Base-by-base conservation (phyloP, 2,797 vertebrate genomes). In the Mus spretus region DNA sequence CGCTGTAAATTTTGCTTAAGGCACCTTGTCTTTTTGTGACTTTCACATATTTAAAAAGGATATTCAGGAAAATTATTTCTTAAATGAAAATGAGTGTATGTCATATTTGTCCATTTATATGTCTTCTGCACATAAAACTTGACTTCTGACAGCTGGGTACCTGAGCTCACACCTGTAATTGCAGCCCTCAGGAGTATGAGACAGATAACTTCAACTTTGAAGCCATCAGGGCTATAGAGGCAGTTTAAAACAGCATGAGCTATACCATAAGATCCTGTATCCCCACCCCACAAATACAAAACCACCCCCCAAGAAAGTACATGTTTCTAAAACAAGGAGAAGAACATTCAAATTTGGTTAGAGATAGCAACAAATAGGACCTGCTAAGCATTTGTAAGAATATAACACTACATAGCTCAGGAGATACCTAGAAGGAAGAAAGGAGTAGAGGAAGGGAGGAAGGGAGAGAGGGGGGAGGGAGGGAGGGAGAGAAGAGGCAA, bases 61-160 rank as follows among this genome's bases (percentile, higher is more conserved):
- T 7, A 55, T 65, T 63, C 34, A 79, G 90, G 3, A 6, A 75
- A 94, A 82, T 20, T 4, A 5, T 47, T 82, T 95, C 31, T 86
- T 47, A 65, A 84, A 37, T 55, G 1, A 19, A 74, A 75, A n/a
- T 80, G 5, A 95, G 79, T 20, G 7, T 40, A 79, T 20, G 7
- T n/a, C 53, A 24, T 40, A 44, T 81, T 26, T 61, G 53, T 22
- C 94, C 17, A 82, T 24, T 83, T 91, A 19, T 91, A 74, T 89
- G 83, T 81, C 70, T 75, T 67, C n/a, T 61, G 4, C 37, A 91
- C 3, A 81, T 91, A 79, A 94, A 96, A 75, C 63, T 86, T 37
- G 15, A 31, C 24, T 87, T 57, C n/a, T 28, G 24, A 57, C 12
- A 40, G 5, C 9, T 40, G n/a, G 19, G 5, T 40, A 5, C 20